These are phyloP conservation scores for Sarotherodon lohbergeri DNA, from an alignment of 2,113 vertebrate species.

Conservation along the genomic window DNA sequence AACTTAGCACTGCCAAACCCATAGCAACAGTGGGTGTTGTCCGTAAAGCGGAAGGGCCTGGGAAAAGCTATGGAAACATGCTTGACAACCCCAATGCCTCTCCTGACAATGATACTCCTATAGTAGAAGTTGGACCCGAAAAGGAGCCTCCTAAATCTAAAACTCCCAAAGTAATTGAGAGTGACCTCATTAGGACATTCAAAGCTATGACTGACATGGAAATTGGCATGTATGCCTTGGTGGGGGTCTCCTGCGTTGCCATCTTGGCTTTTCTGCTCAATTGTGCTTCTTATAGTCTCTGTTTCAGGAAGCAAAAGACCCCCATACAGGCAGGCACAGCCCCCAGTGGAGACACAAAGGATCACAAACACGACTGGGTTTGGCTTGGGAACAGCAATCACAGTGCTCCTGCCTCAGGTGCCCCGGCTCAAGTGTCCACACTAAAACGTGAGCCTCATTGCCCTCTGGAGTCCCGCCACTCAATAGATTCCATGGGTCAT, in stretches of 20 bases:
- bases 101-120: slow-evolving; percentile 64
- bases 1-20: background rate
- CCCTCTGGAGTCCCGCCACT: slow-evolving; percentile 31
- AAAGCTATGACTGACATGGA: slow-evolving; percentile 83
- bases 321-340: slow-evolving; percentile 73
- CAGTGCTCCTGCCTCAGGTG: slow-evolving; percentile 52
- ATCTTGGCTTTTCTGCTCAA: slow-evolving; percentile 87
- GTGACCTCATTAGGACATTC: slow-evolving; percentile 66
- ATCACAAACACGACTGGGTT: slow-evolving; percentile 89
- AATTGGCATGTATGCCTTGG: slow-evolving; percentile 86
- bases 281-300: slow-evolving; percentile 81
- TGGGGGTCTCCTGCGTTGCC: slow-evolving; percentile 85
- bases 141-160: slow-evolving; percentile 47
- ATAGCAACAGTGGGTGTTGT: background rate
- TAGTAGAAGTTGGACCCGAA: slow-evolving; percentile 32
- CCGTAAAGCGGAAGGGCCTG: slow-evolving; percentile 16
- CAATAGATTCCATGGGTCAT: slow-evolving; percentile 30
- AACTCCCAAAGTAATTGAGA: slow-evolving; percentile 61
- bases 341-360: slow-evolving; percentile 70
- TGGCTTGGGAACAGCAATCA: slow-evolving; percentile 74
- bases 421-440: slow-evolving; percentile 60
- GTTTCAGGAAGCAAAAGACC: slow-evolving; percentile 78
- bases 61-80: slow-evolving; percentile 59
- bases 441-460: slow-evolving; percentile 61
- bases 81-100: slow-evolving; percentile 73